Evolutionary conservation across 1,140 invertebrate genomes (phyloP), one percentile per base, ranked within the genome.

Genomic region (Neuroterus valhalla): DNA sequence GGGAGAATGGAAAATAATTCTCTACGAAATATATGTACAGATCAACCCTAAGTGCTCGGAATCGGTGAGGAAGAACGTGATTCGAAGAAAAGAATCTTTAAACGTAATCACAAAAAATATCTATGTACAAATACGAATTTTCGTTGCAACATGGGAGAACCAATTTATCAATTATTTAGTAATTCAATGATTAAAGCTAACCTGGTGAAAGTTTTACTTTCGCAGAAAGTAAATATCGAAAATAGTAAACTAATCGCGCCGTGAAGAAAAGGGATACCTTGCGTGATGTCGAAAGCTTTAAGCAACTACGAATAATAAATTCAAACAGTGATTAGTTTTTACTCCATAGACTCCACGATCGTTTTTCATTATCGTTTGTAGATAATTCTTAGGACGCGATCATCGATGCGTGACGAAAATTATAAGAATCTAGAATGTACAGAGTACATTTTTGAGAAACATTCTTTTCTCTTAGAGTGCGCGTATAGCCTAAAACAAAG

Each of bases 61-160:
- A 62, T 62, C 55, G 67, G 74, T 48, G 74, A 74, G 81, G 81
- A 82, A 82, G 81, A 82, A 82, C 81, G 66, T 70, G 81, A 82
- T 82, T 77, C 26, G 45, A 77, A 71, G 43, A 46, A 46, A 43
- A 26, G 66, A 78, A 69, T 48, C 71, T 69, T 17, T 26, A 76
- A 70, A 69, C 8, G 52, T 71, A 46, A 38, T 17, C 26, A 62
- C 42, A 67, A 67, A 78, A 71, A 68, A 50, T 21, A 26, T 62
- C 43, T 75, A 76, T 69, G 19, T 75, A 78, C 42, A 74, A 67
- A 70, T 74, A 74, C 31, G 44, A 44, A 19, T 26, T 45, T 52
- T 23, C 55, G 55, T 62, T 62, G 55, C 55, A 62, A 62, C 26
- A 62, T 31, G 55, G 14, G 23, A 26, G 15, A 62, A 62, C n/a